Percentiles rank a stretch among this genome's conserved stretches.
phyloP scores from a whole-genome alignment of 2,113 vertebrate species.

The Micronisus gabar region DNA sequence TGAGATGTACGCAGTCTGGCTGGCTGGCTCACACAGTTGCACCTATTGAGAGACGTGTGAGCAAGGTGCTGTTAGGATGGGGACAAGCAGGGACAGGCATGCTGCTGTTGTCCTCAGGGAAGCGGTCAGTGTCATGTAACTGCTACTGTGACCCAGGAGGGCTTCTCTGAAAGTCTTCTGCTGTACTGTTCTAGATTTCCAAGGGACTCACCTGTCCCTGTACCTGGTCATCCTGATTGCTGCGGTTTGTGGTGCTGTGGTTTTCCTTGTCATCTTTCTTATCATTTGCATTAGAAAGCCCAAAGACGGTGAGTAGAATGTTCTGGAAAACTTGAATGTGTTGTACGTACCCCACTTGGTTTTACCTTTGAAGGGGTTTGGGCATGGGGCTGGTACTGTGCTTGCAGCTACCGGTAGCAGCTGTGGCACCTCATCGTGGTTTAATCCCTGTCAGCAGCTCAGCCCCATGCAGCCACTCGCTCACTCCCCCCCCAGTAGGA shows the following conservation, averaged over 20 bases:
- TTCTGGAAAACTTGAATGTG: neutral
- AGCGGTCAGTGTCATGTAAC: too few relatives aligned
- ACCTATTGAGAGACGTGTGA: fast-evolving
- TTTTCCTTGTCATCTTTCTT: neutral
- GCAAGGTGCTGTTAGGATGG: neutral
- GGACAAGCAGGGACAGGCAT: fast-evolving
- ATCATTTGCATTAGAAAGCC: neutral
- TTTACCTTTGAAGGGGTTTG: neutral
- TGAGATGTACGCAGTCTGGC: fast-evolving
- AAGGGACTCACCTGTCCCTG: neutral
- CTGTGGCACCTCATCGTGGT: neutral
- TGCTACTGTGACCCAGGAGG: neutral
- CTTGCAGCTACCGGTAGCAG: neutral
- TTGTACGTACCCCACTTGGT: neutral
- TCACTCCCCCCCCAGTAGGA: too few relatives aligned
- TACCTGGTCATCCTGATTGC: constrained; percentile 5
- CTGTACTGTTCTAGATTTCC: neutral
- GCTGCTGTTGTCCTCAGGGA: neutral
- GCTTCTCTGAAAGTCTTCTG: neutral
- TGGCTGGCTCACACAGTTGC: fast-evolving
- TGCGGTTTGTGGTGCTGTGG: neutral
- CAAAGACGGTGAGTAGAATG: neutral
- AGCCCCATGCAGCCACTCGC: too few relatives aligned
- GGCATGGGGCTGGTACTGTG: neutral
- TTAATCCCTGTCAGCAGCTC: too few relatives aligned